These are phyloP conservation scores for Poeciliopsis gracilis DNA, from an alignment of 2,797 vertebrate genomes.

Conservation along the genomic window DNA sequence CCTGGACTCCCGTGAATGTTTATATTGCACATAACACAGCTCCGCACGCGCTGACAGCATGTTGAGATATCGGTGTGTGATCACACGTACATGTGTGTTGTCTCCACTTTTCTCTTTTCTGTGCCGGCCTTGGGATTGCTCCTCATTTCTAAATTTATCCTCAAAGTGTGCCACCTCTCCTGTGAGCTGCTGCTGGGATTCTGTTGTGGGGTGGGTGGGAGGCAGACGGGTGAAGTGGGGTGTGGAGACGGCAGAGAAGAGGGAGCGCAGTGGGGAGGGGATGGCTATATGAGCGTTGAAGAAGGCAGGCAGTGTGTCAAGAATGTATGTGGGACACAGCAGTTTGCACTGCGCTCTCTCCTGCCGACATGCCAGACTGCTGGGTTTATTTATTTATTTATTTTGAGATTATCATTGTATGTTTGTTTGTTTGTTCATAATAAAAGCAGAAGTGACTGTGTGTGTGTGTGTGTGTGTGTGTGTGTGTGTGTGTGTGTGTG, in stretches of 20 bases:
- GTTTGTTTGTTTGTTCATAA: neutral
- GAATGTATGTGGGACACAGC: conserved; percentile 72
- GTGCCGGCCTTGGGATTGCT: conserved; percentile 79
- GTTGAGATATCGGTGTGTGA: conserved; percentile 25
- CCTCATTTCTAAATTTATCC: conserved; percentile 87
- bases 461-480: too few relatives aligned
- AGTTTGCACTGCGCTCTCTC: conserved; percentile 44
- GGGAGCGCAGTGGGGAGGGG: conserved; percentile 15
- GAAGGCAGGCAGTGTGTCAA: conserved; percentile 51
- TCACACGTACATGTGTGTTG: conserved; percentile 48
- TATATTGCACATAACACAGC: neutral
- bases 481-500: too few relatives aligned
- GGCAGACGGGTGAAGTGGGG: conserved; percentile 41
- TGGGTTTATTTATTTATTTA: conserved; percentile 41
- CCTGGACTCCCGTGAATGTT: neutral
- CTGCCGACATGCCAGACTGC: conserved; percentile 58
- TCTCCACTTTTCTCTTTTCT: conserved; percentile 53
- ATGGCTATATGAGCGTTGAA: conserved; percentile 59
- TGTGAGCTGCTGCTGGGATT: conserved; percentile 89
- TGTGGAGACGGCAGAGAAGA: conserved; percentile 43
- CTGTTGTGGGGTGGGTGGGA: conserved; percentile 64
- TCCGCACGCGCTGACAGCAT: conserved; percentile 8
- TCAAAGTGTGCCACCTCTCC: conserved; percentile 93
- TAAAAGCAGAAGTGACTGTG: neutral
- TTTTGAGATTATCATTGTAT: conserved; percentile 43